Percentiles rank a stretch among this genome's conserved stretches.
These are phyloP conservation scores for Callyntrura guangdongensis DNA, from an alignment of 2,888 invertebrate genomes.

Conservation along the genomic window DNA sequence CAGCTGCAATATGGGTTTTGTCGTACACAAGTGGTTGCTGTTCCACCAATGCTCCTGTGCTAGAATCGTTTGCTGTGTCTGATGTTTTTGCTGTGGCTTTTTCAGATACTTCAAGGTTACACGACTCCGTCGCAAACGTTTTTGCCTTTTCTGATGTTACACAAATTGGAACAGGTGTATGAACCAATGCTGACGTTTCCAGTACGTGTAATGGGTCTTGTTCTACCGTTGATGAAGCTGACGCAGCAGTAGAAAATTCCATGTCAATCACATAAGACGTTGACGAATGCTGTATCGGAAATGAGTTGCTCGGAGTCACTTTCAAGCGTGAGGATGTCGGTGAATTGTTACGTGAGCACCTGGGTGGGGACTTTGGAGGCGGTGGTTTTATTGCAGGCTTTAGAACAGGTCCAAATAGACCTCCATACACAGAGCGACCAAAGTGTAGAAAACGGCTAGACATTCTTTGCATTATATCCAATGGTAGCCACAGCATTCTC, in stretches of 20 bases:
- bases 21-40: too few relatives aligned
- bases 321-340: not conserved
- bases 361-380: not conserved
- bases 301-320: not conserved
- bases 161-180: not conserved
- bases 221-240: too few relatives aligned
- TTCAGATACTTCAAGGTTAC: too few relatives aligned
- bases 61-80: too few relatives aligned
- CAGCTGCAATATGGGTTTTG: not conserved
- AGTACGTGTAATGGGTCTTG: not conserved
- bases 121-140: not conserved
- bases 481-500: conserved; percentile 53
- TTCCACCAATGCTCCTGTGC: too few relatives aligned
- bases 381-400: conserved; percentile 56
- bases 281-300: too few relatives aligned
- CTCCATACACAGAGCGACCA: conserved; percentile 37
- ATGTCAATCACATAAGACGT: too few relatives aligned
- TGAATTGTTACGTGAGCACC: not conserved
- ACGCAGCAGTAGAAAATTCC: too few relatives aligned
- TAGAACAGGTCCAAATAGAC: conserved; percentile 5
- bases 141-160: not conserved
- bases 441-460: conserved; percentile 32
- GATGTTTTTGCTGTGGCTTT: too few relatives aligned
- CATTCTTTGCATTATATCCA: conserved; percentile 65
- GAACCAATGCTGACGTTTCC: not conserved